A percentile compares a stretch with the other conserved stretches of the same genome.
Evolutionary conservation across 92 coral and sea anemone species (phyloP).

Genomic region (Scolanthus callimorphus): DNA sequence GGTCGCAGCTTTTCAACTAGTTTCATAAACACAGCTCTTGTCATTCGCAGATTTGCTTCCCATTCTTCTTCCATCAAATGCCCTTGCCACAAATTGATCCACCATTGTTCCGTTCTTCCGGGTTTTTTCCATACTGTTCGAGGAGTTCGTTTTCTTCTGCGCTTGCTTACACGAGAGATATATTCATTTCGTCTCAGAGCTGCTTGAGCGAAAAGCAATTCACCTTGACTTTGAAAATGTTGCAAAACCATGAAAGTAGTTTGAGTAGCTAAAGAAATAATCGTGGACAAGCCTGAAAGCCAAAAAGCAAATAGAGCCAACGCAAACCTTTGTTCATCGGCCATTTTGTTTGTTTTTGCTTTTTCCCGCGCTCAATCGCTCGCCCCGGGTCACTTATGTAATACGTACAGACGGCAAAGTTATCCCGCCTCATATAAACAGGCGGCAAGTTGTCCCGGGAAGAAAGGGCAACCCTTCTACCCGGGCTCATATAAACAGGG

Average conservation of each 20-base stretch:
- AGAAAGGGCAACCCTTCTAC: too few species aligned
- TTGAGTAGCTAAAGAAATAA: too few species aligned
- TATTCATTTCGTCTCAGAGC: not conserved
- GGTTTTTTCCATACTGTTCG: slow-evolving; percentile 5
- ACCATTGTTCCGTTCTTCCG: slow-evolving; percentile 28
- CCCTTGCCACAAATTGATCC: slow-evolving; percentile 17
- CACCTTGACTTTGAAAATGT: not conserved
- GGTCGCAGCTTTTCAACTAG: slow-evolving; percentile 40
- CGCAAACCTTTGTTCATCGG: too few species aligned
- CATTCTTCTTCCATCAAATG: slow-evolving; percentile 11
- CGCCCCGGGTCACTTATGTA: too few species aligned
- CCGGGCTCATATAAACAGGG: too few species aligned
- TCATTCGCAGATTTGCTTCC: slow-evolving; percentile 37
- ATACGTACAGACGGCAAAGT: too few species aligned
- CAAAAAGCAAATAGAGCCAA: too few species aligned
- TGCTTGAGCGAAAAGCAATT: not conserved
- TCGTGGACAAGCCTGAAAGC: too few species aligned
- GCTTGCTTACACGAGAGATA: not conserved
- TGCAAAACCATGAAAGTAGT: not conserved
- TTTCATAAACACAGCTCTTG: slow-evolving; percentile 26
- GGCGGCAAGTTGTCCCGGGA: too few species aligned
- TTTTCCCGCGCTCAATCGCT: too few species aligned
- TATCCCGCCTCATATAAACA: too few species aligned
- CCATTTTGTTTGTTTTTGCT: too few species aligned
- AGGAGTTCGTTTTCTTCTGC: not conserved